Percentiles rank a stretch among this genome's conserved stretches.
Evolutionary conservation across 2,113 vertebrate genomes (phyloP).

Genomic region (Corynorhinus townsendii): DNA sequence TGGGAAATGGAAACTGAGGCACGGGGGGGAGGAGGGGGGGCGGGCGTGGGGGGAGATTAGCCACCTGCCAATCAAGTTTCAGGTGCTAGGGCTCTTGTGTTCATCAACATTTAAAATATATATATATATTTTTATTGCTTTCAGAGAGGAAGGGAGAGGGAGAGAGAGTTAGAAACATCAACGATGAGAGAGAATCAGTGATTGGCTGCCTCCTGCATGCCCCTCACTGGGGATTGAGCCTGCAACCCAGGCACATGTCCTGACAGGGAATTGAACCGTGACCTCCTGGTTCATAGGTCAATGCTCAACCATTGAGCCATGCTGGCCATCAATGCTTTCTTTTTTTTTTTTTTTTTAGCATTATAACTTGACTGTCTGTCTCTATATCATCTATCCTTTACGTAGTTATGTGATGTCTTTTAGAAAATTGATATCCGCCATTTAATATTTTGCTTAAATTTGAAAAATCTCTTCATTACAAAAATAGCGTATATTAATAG

Average conservation of each 20-base stretch:
- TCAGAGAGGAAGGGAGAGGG: no score
- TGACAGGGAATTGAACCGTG: no score
- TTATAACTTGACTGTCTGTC: neutral
- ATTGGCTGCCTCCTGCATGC: no score
- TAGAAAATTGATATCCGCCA: neutral
- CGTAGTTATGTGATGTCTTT: neutral
- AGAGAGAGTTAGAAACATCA: no score
- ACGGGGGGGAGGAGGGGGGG: accelerated
- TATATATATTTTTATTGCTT: no score
- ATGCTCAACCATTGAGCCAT: no score
- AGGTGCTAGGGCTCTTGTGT: neutral
- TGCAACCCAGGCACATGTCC: no score
- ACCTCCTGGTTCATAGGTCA: no score
- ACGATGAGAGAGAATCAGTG: no score
- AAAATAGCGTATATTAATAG: neutral
- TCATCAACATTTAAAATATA: neutral
- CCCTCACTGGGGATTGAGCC: no score
- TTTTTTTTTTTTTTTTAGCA: neutral
- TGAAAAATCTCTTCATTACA: neutral
- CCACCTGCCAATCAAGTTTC: neutral
- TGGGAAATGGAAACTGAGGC: neutral
- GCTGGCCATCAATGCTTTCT: no score
- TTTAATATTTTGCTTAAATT: neutral
- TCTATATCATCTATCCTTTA: neutral
- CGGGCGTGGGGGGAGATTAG: neutral